A percentile compares a stretch with the other conserved stretches of the same genome.
These are phyloP conservation scores for Bunonema sp. DNA, from an alignment of 2,888 invertebrate genomes.

Conservation along the genomic window DNA sequence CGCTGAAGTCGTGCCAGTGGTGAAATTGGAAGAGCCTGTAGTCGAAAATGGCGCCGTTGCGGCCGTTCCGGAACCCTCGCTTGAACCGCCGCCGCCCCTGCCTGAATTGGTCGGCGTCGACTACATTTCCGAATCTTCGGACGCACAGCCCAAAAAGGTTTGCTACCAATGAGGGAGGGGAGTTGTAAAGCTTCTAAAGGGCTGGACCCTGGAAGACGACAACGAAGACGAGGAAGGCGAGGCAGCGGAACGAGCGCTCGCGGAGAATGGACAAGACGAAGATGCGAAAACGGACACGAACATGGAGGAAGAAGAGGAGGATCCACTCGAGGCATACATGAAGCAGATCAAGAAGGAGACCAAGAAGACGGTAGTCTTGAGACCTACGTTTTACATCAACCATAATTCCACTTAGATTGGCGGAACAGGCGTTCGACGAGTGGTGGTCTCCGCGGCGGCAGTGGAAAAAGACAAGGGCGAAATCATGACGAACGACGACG, in stretches of 20 bases:
- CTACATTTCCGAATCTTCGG: no score
- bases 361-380: constrained; percentile 1
- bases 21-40: no score
- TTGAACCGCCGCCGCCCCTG: no score
- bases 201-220: constrained; percentile 89
- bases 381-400: constrained; percentile 1
- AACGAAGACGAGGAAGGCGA: constrained; percentile 44
- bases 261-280: neutral
- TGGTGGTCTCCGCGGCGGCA: constrained; percentile 7
- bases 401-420: neutral
- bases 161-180: constrained; percentile 1
- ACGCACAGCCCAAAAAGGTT: no score
- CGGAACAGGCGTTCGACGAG: constrained; percentile 10
- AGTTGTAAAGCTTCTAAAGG: constrained; percentile 52
- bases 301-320: constrained; percentile 66
- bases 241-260: neutral
- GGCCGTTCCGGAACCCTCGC: no score
- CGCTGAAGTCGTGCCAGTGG: no score
- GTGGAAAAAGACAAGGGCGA: constrained; percentile 62
- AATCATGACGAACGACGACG: constrained; percentile 94
- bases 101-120: no score
- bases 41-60: no score
- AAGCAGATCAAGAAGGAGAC: constrained; percentile 45
- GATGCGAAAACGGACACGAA: constrained; percentile 8
- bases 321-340: constrained; percentile 95